phyloP scores from a whole-genome alignment of 1,140 invertebrate genomes.

The Episyrphus balteatus region DNA sequence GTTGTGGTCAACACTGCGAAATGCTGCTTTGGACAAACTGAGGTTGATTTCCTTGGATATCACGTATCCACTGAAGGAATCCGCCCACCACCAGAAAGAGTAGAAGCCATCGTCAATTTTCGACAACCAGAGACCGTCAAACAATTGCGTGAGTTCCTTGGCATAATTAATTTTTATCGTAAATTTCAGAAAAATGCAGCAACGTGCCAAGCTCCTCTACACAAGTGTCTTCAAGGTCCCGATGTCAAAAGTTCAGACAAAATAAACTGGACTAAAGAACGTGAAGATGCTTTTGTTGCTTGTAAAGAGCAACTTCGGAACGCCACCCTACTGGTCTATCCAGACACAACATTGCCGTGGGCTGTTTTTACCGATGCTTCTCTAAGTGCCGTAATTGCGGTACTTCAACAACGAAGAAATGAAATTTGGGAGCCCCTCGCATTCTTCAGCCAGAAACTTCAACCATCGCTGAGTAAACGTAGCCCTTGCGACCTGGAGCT shows the following conservation, averaged over 20 bases:
- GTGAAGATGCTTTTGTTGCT: constrained; percentile 18
- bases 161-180: constrained; percentile 36
- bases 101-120: constrained; percentile 13
- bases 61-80: constrained; percentile 15
- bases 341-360: constrained; percentile 3
- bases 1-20: background rate
- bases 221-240: constrained; percentile 7
- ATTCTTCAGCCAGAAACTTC: constrained; percentile 5
- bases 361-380: constrained; percentile 18
- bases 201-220: constrained; percentile 12
- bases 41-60: constrained; percentile 17
- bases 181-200: constrained; percentile 19
- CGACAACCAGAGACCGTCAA: constrained; percentile 6
- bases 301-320: constrained; percentile 25
- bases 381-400: constrained; percentile 14
- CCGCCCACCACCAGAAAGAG: constrained; percentile 4
- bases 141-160: constrained; percentile 30
- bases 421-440: constrained; percentile 12
- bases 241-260: constrained; percentile 9
- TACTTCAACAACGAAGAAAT: constrained; percentile 13
- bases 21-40: background rate
- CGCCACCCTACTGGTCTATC: constrained; percentile 11
- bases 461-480: constrained; percentile 2
- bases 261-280: constrained; percentile 19
- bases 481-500: constrained; percentile 28